phyloP scores from a whole-genome alignment of 2,797 vertebrate species.

The Columba guinea region DNA sequence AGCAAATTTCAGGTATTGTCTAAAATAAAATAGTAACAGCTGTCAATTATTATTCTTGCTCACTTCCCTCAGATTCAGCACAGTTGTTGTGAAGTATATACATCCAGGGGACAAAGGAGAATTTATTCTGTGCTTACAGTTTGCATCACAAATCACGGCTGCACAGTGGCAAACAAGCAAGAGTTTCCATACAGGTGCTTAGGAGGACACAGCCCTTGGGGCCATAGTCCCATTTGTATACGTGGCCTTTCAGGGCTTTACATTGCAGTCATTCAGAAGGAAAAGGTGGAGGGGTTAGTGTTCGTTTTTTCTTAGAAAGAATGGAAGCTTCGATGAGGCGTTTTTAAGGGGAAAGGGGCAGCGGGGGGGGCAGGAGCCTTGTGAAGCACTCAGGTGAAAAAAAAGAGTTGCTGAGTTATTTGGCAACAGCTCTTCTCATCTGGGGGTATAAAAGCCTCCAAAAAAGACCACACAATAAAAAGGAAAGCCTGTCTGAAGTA shows the following conservation, averaged over 20 bases:
- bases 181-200: background rate
- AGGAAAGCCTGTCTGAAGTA: conserved; percentile 37
- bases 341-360: background rate
- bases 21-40: background rate
- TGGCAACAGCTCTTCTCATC: conserved; percentile 4
- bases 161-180: background rate
- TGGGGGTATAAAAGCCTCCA: background rate
- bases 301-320: background rate
- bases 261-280: background rate
- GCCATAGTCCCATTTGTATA: background rate
- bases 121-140: background rate
- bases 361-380: background rate
- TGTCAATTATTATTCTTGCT: background rate
- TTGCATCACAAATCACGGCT: background rate
- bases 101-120: background rate
- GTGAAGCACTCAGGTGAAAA: background rate
- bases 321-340: accelerated
- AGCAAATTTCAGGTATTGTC: background rate
- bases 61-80: background rate
- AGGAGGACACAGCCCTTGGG: background rate
- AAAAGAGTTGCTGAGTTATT: background rate
- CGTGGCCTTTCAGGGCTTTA: background rate
- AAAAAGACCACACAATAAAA: conserved; percentile 25
- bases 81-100: background rate
- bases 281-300: background rate